These are phyloP conservation scores for Manis pentadactyla DNA, from an alignment of 2,797 vertebrate genomes.

Conservation along the genomic window DNA sequence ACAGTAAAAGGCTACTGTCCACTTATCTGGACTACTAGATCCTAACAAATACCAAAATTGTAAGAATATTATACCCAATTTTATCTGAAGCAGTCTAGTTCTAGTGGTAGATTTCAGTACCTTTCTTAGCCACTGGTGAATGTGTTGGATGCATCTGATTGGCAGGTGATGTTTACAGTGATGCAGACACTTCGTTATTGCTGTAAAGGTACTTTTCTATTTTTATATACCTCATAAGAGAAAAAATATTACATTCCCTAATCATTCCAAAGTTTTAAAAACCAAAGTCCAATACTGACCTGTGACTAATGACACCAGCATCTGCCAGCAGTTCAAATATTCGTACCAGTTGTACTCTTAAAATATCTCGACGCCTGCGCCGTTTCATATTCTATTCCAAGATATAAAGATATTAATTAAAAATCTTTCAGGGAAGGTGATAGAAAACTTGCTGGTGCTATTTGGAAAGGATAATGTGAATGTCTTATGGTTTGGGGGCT, in stretches of 20 bases:
- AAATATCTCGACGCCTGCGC: constrained; percentile 98
- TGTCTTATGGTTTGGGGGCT: not conserved
- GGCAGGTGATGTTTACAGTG: not conserved
- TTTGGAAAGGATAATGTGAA: not conserved
- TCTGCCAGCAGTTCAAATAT: constrained; percentile 99
- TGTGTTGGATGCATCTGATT: not conserved
- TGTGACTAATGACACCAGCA: constrained; percentile 98
- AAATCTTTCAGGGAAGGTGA: not conserved
- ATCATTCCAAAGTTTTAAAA: not conserved
- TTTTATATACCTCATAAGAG: not conserved
- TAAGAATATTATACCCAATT: not conserved
- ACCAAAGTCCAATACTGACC: constrained; percentile 86
- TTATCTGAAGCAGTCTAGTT: not conserved
- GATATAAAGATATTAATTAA: constrained; percentile 54
- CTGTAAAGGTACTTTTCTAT: not conserved
- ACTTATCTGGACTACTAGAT: not conserved
- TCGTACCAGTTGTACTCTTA: constrained; percentile 98
- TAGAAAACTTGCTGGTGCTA: not conserved
- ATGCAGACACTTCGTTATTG: not conserved
- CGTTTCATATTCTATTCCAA: constrained; percentile 97
- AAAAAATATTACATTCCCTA: not conserved
- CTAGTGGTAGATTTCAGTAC: not conserved
- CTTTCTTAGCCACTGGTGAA: not conserved
- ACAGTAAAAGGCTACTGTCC: not conserved
- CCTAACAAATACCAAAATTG: constrained; percentile 36